Base-by-base conservation (phyloP, 2,113 vertebrate genomes). In the Lepus europaeus region DNA sequence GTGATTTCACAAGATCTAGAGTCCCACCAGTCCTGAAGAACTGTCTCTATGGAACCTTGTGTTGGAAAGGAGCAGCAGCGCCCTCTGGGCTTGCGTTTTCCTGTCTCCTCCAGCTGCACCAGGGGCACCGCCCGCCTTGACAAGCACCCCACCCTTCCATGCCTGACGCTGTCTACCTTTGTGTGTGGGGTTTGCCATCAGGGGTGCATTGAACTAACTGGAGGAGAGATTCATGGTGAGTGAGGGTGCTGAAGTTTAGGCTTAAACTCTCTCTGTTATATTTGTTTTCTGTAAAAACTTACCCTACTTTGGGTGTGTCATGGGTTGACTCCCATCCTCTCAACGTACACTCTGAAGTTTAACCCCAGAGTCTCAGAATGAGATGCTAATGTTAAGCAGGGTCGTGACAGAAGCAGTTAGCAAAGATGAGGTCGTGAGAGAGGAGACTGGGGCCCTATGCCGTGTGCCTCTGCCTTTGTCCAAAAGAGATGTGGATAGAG, bases 61-160 rank as follows among this genome's bases (percentile, higher is more conserved):
- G 11, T 56, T 53, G 45, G n/a, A 22, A 14, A 31, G 66, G 39
- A 9, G n/a, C 14, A 7, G 33, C 8, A 12, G 16, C 19, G 33
- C 45, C 11, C 13, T 22, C 11, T 33, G 45, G 23, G n/a, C 9
- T 10, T 5, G 13, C 13, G 5, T 6, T 63, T 29, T 73, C 9
- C 0, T 33, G 31, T 49, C 11, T 33, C 36, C 1, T 0, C 0
- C 0, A 0, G 49, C 20, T 7, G 51, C 4, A 17, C 0, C 11
- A 0, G 31, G 80, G 77, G 63, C 8, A 51, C 20, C 39, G 5
- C 13, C 53, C 36, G 3, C 3, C 20, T 11, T 5, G 81, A 22
- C 14, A 31, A 33, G 73, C 0, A 22, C 4, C 2, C 25, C 59
- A 12, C 13, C 23, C 14, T 23, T 59, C 17, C 2, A 3, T 33